Percentiles rank a stretch among this genome's conserved stretches.
These are phyloP conservation scores for Eumaeus atala DNA, from an alignment of 1,140 invertebrate species.

Conservation along the genomic window DNA sequence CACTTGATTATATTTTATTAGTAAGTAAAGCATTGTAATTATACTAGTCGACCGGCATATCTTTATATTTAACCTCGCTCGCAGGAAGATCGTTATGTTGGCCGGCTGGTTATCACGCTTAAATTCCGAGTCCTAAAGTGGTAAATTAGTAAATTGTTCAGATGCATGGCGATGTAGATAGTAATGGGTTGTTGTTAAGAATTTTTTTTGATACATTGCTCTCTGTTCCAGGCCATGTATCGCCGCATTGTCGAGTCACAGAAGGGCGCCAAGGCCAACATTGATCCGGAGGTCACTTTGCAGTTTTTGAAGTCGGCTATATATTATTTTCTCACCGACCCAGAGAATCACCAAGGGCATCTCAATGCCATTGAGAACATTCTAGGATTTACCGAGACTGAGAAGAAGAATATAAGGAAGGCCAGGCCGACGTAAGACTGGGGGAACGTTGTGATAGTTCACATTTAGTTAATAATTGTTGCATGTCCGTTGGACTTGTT, in stretches of 20 bases:
- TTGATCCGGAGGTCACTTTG: constrained; percentile 89
- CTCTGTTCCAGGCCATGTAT: constrained; percentile 84
- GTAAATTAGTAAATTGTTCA: too few species aligned
- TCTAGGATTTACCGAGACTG: constrained; percentile 83
- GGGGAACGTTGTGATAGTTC: constrained; percentile 61
- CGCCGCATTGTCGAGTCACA: constrained; percentile 84
- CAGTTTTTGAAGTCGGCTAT: constrained; percentile 93
- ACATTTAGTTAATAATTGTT: constrained; percentile 17
- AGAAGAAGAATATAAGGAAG: constrained; percentile 84
- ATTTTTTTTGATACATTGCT: neutral
- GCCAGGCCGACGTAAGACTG: constrained; percentile 68
- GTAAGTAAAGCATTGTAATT: too few species aligned
- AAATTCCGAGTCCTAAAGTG: too few species aligned
- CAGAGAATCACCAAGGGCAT: constrained; percentile 88
- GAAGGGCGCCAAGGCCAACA: constrained; percentile 76
- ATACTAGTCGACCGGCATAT: too few species aligned
- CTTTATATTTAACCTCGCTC: too few species aligned
- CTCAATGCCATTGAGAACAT: constrained; percentile 91
- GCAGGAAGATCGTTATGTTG: too few species aligned
- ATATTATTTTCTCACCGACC: constrained; percentile 91
- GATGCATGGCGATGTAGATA: too few species aligned
- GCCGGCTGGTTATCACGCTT: too few species aligned
- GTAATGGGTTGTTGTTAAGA: too few species aligned
- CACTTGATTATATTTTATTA: too few species aligned
- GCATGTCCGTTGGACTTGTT: constrained; percentile 4